Base-by-base conservation (phyloP, 2,113 vertebrate genomes). In the Xiphorhynchus elegans region DNA sequence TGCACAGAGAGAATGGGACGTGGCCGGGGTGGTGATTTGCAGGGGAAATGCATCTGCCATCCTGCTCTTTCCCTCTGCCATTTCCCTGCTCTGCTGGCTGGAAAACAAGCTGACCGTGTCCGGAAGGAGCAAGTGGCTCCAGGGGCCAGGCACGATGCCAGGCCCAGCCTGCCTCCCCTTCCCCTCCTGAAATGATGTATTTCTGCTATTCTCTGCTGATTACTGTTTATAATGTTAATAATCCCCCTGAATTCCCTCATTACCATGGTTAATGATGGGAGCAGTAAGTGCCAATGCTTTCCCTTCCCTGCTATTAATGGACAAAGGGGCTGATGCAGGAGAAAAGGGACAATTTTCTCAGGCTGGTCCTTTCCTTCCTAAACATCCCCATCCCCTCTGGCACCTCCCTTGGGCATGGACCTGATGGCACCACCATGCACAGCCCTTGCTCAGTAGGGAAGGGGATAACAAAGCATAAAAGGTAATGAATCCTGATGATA, bases 231-330 rank as follows among this genome's bases (percentile, higher is more conserved):
- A 35, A 68, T 64, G 46, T 86, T 87, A 92, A 94, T 93, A 92
- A 93, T 52, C 52, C 64, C 85, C 90, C 72, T 83, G 79, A 90
- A 89, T 92, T 92, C 90, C 83, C 93, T 96, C 64, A 11, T 96
- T 94, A 88, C 16, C 53, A 2, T 4, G 46, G 91, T 42, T 91
- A 94, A 91, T 58, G 84, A 78, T 0, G 0, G 62, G 62, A 91
- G 92, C 47, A 40, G 23, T 17, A 11, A 79, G 62, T 8, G 40
- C 64, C 29, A 31, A 37, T 17, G 3, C 75, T 86, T 80, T 80
- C 29, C 53, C 75, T 81, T 83, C 73, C 50, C 64, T 29, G 2
- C 75, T 58, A 9, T 81, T 78, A 72, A 17, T 0, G 0, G 80
- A 93, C 76, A 89, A 92, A 92, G 60, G 21, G 68, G 52, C 26